A percentile compares a stretch with the other conserved stretches of the same genome.
Conservation (phyloP, 2,113 vertebrate genomes). For the Catagonus wagneri region DNA sequence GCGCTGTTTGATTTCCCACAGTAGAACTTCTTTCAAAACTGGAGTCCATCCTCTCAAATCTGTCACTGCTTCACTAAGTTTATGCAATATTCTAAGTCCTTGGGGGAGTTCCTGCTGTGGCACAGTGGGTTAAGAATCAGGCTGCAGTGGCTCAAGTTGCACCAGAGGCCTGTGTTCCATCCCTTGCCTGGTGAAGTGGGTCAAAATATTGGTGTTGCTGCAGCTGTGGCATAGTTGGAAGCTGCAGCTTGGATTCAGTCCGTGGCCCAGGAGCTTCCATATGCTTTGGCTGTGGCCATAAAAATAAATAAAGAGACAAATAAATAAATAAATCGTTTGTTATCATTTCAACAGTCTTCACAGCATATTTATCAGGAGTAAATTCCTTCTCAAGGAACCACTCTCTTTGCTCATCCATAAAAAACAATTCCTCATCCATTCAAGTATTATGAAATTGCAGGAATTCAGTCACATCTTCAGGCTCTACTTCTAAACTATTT, state of each 20-base stretch:
- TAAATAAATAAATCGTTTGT: neutral
- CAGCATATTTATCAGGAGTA: neutral
- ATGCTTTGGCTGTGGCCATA: too few species aligned
- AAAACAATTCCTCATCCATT: neutral
- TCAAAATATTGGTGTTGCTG: too few species aligned
- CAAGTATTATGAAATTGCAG: neutral
- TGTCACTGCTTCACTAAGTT: neutral
- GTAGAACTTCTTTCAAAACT: neutral
- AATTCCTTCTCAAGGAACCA: neutral
- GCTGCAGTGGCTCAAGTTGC: too few species aligned
- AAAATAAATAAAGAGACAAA: too few species aligned
- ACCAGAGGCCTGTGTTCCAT: too few species aligned
- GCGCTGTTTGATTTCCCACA: neutral
- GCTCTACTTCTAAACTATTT: neutral
- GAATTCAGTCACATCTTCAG: neutral
- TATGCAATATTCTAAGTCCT: neutral
- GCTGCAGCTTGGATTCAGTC: too few species aligned
- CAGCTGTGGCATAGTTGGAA: too few species aligned
- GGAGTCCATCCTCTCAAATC: neutral
- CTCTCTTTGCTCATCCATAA: neutral
- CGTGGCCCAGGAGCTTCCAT: too few species aligned
- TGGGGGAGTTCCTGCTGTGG: neutral
- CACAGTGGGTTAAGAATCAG: too few species aligned
- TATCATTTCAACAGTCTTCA: neutral
- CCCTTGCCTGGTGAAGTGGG: too few species aligned